Evolutionary conservation across 2,888 invertebrate species (phyloP), one percentile per base, ranked within the genome.

Genomic region (Harpalus rubripes): DNA sequence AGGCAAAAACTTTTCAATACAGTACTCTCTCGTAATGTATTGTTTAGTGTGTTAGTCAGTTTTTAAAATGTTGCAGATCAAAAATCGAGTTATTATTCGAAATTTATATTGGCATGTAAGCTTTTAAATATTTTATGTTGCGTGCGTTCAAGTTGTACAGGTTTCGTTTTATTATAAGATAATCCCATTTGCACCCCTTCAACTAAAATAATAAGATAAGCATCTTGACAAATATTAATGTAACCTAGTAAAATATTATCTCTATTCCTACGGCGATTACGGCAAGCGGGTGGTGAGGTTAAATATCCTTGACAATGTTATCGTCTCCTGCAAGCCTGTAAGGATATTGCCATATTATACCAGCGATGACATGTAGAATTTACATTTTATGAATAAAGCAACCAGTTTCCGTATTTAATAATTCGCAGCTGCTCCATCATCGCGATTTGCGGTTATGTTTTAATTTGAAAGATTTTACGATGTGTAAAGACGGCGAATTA

Each of bases 331-430:
- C 68, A 68, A 32, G 12, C 12, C n/a, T 15, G 78, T 78, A 78
- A 26, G 78, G 78, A 58, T 78, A 78, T 78, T 78, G 56, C 78
- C 22, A 22, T n/a, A 78, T 78, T 58, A 58, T 78, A 58, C 78
- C 26, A 26, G 78, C 56, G 78, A 78, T 78, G 78, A 78, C 78
- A 78, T 18, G 78, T 32, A 26, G 78, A 78, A 78, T 78, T 78
- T 78, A 58, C 78, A 78, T 78, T 78, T 58, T 78, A 78, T 78
- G 78, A 78, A 78, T 78, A 78, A 78, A 78, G 58, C 78, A 76
- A 18, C 26, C 63, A 63, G 63, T 63, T 18, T 8, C 26, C 18
- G 32, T 68, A 32, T 68, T 68, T 39, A 32, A 32, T 78, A 58
- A 78, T 12, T 52, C 52, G 22, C 78, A 78, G 58, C 32, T 68